A percentile compares a stretch with the other conserved stretches of the same genome.
Evolutionary conservation across 2,113 vertebrate species (phyloP).

Genomic region (Indicator maculatus): DNA sequence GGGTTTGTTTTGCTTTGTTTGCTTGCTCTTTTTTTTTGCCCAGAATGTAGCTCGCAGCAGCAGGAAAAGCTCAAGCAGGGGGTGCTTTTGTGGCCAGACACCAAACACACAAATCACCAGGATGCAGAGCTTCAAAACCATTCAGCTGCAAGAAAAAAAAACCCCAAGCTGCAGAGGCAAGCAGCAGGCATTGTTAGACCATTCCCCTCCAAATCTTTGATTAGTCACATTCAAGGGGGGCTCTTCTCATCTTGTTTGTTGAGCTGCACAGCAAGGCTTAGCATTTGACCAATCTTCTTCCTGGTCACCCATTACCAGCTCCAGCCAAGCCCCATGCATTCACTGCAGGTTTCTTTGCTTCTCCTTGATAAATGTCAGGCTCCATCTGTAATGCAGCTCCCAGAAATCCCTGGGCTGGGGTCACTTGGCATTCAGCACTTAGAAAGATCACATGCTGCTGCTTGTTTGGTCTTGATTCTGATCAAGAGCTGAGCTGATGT

Average conservation of each 20-base stretch:
- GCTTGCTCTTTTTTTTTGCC: not conserved
- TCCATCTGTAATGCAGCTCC: not conserved
- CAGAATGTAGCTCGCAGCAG: not conserved
- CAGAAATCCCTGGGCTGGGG: slow-evolving; percentile 6
- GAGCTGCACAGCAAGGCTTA: not conserved
- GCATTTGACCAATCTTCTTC: not conserved
- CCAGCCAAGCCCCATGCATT: not conserved
- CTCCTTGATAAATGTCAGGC: not conserved
- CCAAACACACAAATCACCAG: not conserved
- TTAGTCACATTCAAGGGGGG: slow-evolving; percentile 47
- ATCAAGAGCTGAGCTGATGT: slow-evolving; percentile 17
- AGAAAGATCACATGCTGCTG: not conserved
- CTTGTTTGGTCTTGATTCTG: slow-evolving; percentile 46
- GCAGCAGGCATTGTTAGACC: not conserved
- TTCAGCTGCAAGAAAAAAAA: not conserved
- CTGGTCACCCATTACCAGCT: not conserved
- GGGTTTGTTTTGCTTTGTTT: not conserved
- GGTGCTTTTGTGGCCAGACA: slow-evolving; percentile 12
- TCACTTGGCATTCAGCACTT: slow-evolving; percentile 24
- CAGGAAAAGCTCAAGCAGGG: not conserved
- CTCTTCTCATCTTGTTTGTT: slow-evolving; percentile 1
- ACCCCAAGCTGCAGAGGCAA: not conserved
- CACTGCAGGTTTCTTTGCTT: not conserved
- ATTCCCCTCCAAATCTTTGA: slow-evolving; percentile 1
- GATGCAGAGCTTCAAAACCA: not conserved